Evolutionary conservation across 2,888 invertebrate genomes (phyloP).

Genomic region (Lordiphosa fenestrarum): DNA sequence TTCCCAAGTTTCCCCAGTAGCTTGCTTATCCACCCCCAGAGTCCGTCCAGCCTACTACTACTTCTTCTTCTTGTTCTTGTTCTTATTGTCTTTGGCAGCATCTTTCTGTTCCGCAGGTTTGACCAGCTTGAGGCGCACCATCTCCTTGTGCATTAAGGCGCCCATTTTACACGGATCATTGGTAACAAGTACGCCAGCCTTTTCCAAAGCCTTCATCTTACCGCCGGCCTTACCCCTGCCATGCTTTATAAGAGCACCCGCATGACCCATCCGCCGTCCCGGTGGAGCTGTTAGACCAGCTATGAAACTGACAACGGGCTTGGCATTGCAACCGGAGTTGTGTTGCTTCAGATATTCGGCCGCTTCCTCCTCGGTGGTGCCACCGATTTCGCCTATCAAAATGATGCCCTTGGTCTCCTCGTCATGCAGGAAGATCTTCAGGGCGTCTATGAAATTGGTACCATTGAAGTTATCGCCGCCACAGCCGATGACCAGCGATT

Average conservation of each 20-base stretch:
- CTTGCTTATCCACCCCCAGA: too few relatives aligned
- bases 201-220: slow-evolving; percentile 96
- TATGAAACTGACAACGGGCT: slow-evolving; percentile 99
- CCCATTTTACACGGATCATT: slow-evolving; percentile 97
- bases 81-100: neutral
- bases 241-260: slow-evolving; percentile 99
- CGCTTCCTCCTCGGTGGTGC: slow-evolving; percentile 97
- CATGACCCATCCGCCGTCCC: slow-evolving; percentile 99
- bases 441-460: slow-evolving; percentile 98
- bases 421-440: slow-evolving; percentile 96
- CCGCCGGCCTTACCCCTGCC: slow-evolving; percentile 98
- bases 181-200: slow-evolving; percentile 94
- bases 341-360: slow-evolving; percentile 91
- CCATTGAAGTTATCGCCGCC: slow-evolving; percentile 99
- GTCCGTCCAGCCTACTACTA: neutral
- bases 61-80: neutral
- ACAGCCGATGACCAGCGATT: slow-evolving; percentile 98
- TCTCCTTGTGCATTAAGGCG: slow-evolving; percentile 89
- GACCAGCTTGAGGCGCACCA: slow-evolving; percentile 87
- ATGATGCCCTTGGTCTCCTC: slow-evolving; percentile 96
- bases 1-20: too few relatives aligned
- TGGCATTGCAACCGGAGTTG: slow-evolving; percentile 91
- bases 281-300: slow-evolving; percentile 99
- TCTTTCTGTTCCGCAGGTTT: neutral
- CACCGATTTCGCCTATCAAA: slow-evolving; percentile 99